These are phyloP conservation scores for Theonella swinhoei DNA, from an alignment of 37 sponge, comb jelly and placozoan species.

Conservation along the genomic window DNA sequence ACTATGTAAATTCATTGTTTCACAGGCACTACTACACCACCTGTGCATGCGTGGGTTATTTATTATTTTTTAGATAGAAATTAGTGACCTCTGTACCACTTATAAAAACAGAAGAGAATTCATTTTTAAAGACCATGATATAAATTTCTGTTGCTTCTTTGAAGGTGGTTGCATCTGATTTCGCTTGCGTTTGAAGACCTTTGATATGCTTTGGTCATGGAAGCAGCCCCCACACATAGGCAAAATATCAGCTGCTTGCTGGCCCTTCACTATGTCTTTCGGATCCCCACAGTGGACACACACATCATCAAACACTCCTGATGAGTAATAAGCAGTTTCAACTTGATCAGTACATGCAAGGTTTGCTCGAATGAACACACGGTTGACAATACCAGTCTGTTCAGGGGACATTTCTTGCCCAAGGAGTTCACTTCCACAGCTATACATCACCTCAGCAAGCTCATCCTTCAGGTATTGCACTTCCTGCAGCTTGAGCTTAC, in stretches of 20 bases:
- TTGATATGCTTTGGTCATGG: not conserved
- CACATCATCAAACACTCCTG: slow-evolving; percentile 18
- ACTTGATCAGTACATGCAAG: slow-evolving; percentile 1
- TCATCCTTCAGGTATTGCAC: not conserved
- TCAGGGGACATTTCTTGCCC: not conserved
- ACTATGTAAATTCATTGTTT: no score
- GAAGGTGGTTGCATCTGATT: not conserved
- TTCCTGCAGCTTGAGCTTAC: slow-evolving; percentile 13
- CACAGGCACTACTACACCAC: no score
- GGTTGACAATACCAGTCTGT: not conserved
- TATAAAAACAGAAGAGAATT: not conserved
- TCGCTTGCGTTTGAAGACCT: not conserved
- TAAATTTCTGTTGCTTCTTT: not conserved
- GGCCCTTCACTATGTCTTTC: not conserved
- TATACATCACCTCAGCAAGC: not conserved
- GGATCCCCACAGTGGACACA: slow-evolving; percentile 37
- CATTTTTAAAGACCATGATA: not conserved
- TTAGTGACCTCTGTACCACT: not conserved
- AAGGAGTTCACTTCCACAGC: slow-evolving; percentile 6
- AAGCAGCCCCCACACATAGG: not conserved
- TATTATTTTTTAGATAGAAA: no score
- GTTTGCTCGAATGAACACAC: slow-evolving; percentile 30
- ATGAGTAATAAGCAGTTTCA: slow-evolving; percentile 34
- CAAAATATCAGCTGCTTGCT: not conserved
- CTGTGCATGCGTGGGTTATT: no score